Evolutionary conservation across 1,140 invertebrate genomes (phyloP), one percentile per base, ranked within the genome.

Genomic region (Lepidurus apus): DNA sequence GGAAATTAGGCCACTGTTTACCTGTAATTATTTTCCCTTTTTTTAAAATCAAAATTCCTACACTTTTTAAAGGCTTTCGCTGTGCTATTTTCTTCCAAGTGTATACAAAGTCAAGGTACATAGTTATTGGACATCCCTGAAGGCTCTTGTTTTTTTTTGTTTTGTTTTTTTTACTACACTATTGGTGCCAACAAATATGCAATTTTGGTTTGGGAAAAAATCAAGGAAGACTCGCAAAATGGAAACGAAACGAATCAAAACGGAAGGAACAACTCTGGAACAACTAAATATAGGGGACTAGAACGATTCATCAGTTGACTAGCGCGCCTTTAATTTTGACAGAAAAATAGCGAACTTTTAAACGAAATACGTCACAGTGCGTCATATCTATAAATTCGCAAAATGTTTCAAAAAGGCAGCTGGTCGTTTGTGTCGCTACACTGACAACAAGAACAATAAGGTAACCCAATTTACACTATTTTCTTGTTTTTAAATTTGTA

Each of bases 1-100:
- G 93, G 34, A 95, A 94, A 87, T 91, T 89, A 83, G 93, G 93
- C 34, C 95, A 95, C 84, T 95, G 81, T 34, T 34, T 34, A 34
- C 34, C 34, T 34, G 34, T 34, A 34, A 3, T 34, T 13, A 7
- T 4, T 65, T 13, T 13, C 13, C 2, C 13, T 65, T 21, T 65
- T 65, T 65, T 65, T 4, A 1, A 65, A 65, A 65, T 65, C 0
- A 65, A 43, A 75, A 11, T 11, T 9, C 26, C 42, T 75, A 8
- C 21, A 75, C 26, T 75, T 21, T 42, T 75, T 2, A 42, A 34
- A 34, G 34, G 34, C 34, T 34, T 34, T 34, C 34, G 2, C 2
- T 34, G 34, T 34, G 34, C 2, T 34, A 2, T 34, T 34, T 34
- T 43, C 74, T 42, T 5, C 42, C 74, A 75, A 43, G 9, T 75